Evolutionary conservation across 2,113 vertebrate genomes (phyloP).

Genomic region (Sinocyclocheilus maitianheensis): DNA sequence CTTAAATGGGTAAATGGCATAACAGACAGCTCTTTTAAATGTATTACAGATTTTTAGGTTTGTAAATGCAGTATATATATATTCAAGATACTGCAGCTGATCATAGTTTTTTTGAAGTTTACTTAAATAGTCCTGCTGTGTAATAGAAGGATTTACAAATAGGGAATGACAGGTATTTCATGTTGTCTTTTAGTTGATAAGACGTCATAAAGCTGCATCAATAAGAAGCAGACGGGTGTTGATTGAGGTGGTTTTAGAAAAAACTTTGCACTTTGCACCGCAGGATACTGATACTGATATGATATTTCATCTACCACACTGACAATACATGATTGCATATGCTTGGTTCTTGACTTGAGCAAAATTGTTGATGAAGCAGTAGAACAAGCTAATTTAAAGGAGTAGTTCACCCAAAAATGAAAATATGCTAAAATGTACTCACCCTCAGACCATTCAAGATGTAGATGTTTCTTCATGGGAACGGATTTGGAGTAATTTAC

Average conservation of each 20-base stretch:
- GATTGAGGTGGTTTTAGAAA: background rate
- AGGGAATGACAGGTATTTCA: background rate
- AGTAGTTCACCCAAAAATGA: too few relatives aligned
- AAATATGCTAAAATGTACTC: too few relatives aligned
- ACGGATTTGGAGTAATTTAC: too few relatives aligned
- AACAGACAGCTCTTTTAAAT: background rate
- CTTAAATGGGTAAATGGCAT: background rate
- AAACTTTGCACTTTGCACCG: background rate
- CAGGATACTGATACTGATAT: too few relatives aligned
- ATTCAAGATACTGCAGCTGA: background rate
- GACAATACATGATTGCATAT: background rate
- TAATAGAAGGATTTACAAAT: background rate
- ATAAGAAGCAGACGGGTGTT: background rate
- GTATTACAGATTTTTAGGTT: too few relatives aligned
- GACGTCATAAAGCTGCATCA: background rate
- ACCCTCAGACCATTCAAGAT: too few relatives aligned
- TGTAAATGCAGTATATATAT: background rate
- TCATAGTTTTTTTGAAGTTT: background rate
- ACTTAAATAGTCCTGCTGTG: background rate
- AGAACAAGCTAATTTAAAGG: too few relatives aligned
- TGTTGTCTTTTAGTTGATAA: background rate
- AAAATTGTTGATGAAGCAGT: too few relatives aligned
- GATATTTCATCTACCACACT: background rate
- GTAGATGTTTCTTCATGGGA: too few relatives aligned
- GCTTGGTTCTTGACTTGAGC: background rate